Evolutionary conservation across 2,113 vertebrate species (phyloP).

Genomic region (Podarcis raffonei): DNA sequence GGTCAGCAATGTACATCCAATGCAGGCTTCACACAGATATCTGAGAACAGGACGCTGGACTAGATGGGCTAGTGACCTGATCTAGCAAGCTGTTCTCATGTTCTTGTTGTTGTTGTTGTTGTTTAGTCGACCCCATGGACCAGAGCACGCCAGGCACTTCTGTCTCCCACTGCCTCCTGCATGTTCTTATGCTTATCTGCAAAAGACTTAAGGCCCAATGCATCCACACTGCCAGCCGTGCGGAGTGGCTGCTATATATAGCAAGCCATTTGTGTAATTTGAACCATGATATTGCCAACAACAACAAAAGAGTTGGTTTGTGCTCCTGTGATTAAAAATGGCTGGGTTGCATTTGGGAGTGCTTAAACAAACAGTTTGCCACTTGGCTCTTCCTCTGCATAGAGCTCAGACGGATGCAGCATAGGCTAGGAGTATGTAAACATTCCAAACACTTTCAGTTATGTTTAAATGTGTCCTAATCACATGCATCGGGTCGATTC

Average conservation of each 20-base stretch:
- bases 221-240: background rate
- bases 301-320: background rate
- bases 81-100: no score
- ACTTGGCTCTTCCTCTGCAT: background rate
- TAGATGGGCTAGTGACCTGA: no score
- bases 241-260: background rate
- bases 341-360: background rate
- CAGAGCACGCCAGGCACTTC: no score
- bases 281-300: background rate
- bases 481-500: background rate
- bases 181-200: background rate
- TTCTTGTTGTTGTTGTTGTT: no score
- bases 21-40: no score
- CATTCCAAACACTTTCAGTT: background rate
- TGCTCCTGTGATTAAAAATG: background rate
- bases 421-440: background rate
- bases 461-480: background rate
- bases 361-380: background rate
- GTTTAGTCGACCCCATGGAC: no score
- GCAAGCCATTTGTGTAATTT: background rate
- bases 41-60: no score
- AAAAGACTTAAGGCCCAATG: background rate
- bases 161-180: no score
- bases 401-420: background rate
- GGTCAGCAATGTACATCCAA: background rate